phyloP scores from a whole-genome alignment of 1,140 invertebrate genomes.

The Scaptomyza graminum region DNA sequence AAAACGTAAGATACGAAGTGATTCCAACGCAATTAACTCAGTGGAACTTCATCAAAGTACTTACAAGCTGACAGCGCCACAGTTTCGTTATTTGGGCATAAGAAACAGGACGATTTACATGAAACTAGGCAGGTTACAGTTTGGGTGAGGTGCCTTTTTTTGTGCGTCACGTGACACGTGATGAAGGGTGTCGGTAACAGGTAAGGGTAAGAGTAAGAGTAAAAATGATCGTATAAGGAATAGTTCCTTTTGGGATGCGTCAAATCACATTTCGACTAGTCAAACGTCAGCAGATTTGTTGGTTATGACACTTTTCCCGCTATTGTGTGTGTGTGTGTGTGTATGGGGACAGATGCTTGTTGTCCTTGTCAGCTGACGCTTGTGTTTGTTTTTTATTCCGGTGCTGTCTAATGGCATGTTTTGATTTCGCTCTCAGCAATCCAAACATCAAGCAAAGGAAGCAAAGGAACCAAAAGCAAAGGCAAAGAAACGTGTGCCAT shows the following conservation, averaged over 20 bases:
- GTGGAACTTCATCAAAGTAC: too few relatives aligned
- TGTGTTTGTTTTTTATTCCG: slow-evolving; percentile 36
- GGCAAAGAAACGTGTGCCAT: slow-evolving; percentile 41
- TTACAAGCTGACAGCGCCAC: too few relatives aligned
- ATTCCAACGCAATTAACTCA: too few relatives aligned
- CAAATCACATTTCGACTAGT: slow-evolving; percentile 7
- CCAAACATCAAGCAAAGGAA: slow-evolving; percentile 45
- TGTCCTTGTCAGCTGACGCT: slow-evolving; percentile 42
- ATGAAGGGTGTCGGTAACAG: neutral
- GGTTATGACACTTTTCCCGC: neutral
- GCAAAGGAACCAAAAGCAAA: slow-evolving; percentile 4
- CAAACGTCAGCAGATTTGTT: slow-evolving; percentile 3
- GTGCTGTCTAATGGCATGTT: slow-evolving; percentile 69
- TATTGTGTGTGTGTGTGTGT: slow-evolving; percentile 5
- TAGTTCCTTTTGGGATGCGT: slow-evolving; percentile 1
- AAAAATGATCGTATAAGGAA: neutral
- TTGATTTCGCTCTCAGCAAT: slow-evolving; percentile 61
- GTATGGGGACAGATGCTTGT: slow-evolving; percentile 7
- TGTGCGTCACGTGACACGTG: neutral
- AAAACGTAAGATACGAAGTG: too few relatives aligned
- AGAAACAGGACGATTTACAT: neutral
- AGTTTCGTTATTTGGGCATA: too few relatives aligned
- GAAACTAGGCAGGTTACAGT: neutral
- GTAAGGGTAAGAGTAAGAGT: neutral
- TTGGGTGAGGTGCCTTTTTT: neutral